Conservation (phyloP, 2,113 vertebrate genomes). For the Megalops atlanticus region DNA sequence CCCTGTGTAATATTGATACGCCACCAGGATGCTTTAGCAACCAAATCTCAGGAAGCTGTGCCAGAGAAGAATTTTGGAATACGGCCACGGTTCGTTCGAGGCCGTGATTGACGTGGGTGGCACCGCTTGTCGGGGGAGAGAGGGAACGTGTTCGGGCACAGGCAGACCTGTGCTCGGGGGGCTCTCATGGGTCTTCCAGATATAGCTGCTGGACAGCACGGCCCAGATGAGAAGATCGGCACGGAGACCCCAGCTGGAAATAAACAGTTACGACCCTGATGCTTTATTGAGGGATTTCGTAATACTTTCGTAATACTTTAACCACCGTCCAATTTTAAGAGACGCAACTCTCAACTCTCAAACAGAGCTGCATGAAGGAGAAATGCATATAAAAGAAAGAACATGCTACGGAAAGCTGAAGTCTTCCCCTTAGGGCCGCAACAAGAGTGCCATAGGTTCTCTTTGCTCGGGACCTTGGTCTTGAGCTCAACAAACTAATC, state of each 20-base stretch:
- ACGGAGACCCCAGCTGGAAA: background rate
- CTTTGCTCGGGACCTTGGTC: no score
- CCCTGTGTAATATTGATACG: background rate
- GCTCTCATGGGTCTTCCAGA: conserved; percentile 4
- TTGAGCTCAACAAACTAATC: no score
- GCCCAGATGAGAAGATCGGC: conserved; percentile 6
- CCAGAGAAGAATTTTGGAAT: background rate
- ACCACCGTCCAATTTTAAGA: no score
- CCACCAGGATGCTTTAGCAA: background rate
- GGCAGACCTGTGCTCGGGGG: no score
- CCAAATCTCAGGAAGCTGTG: background rate
- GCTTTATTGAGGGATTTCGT: conserved; percentile 28
- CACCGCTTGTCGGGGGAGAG: background rate
- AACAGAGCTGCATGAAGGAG: no score
- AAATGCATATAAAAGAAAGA: no score
- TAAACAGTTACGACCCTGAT: background rate
- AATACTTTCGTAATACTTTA: no score
- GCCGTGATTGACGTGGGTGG: background rate
- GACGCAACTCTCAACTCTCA: no score
- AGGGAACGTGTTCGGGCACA: no score
- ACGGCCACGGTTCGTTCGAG: background rate
- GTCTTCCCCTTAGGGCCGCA: no score
- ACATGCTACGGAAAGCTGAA: no score
- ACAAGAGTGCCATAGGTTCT: no score
- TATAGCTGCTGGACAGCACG: conserved; percentile 13